A percentile compares a stretch with the other conserved stretches of the same genome.
phyloP scores from a whole-genome alignment of 2,888 invertebrate genomes.

The Drosophila subquinaria region DNA sequence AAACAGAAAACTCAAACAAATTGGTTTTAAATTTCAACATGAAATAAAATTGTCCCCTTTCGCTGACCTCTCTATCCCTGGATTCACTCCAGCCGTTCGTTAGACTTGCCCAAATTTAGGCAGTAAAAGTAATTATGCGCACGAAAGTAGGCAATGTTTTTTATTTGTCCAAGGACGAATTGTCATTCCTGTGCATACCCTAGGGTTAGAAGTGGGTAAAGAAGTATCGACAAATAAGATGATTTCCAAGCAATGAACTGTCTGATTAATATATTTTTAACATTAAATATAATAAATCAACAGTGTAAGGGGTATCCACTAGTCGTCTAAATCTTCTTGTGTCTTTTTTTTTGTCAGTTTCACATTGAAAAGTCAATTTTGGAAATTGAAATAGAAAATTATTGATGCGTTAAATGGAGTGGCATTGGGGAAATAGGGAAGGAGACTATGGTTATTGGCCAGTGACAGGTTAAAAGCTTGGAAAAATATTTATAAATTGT shows the following conservation, averaged over 20 bases:
- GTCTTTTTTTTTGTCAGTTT: constrained; percentile 14
- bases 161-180: background rate
- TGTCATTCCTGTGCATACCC: background rate
- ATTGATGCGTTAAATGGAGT: constrained; percentile 59
- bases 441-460: constrained; percentile 13
- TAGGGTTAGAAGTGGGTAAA: background rate
- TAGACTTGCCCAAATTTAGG: constrained; percentile 22
- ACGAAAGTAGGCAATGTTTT: constrained; percentile 54
- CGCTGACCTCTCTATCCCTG: background rate
- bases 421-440: background rate
- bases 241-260: background rate
- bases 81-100: constrained; percentile 2
- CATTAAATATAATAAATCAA: background rate
- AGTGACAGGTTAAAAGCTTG: constrained; percentile 41
- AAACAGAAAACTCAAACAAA: constrained; percentile 51
- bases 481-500: constrained; percentile 45
- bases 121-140: constrained; percentile 59
- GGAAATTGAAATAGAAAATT: constrained; percentile 68
- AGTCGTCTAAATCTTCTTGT: background rate
- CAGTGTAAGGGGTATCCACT: background rate
- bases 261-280: background rate
- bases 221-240: background rate
- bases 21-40: constrained; percentile 70
- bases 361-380: constrained; percentile 60
- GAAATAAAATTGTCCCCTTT: constrained; percentile 33